Conservation (phyloP, 2,797 vertebrate genomes). For the Myiothlypis chrysogaster region DNA sequence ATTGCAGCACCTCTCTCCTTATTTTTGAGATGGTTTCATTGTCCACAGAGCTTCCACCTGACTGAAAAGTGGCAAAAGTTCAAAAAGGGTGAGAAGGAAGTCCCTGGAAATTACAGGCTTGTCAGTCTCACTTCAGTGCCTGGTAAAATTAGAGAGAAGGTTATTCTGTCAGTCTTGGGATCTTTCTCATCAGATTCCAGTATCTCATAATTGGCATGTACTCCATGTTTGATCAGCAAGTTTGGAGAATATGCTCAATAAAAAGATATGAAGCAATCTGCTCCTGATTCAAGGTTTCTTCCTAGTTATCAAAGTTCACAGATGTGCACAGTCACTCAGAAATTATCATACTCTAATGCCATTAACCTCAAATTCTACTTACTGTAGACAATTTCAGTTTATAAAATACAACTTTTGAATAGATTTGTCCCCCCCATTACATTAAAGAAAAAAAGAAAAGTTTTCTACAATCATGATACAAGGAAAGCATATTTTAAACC, state of each 20-base stretch:
- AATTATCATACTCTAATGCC: not conserved
- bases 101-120: not conserved
- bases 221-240: not conserved
- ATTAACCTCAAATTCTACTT: not conserved
- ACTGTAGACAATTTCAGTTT: not conserved
- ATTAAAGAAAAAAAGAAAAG: not conserved
- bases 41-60: not conserved
- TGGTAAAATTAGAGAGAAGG: not conserved
- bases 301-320: not conserved
- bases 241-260: not conserved
- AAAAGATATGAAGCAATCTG: not conserved
- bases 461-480: not conserved
- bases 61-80: not conserved
- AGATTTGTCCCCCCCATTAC: not conserved
- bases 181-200: not conserved
- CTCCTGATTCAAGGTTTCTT: not conserved
- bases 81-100: not conserved
- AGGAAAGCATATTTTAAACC: not conserved
- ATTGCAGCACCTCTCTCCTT: not conserved
- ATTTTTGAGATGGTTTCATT: not conserved
- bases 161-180: not conserved
- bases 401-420: not conserved
- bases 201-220: not conserved
- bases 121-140: not conserved
- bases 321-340: not conserved